These are phyloP conservation scores for Hepsetus odoe DNA, from an alignment of 2,113 vertebrate genomes.

Conservation along the genomic window DNA sequence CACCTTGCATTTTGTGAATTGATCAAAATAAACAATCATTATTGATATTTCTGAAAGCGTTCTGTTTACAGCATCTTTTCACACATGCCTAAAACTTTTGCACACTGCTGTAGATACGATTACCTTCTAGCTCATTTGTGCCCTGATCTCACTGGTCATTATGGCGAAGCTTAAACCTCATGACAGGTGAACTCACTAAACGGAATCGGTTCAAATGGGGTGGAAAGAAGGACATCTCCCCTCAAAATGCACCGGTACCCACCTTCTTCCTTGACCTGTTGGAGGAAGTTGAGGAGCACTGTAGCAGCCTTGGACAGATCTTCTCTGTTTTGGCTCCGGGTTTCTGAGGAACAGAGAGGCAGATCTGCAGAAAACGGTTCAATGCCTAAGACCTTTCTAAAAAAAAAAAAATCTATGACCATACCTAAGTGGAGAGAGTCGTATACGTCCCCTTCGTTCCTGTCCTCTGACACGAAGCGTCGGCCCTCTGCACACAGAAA, in stretches of 20 bases:
- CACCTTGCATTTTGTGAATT: too few species aligned
- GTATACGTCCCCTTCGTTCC: slow-evolving; percentile 80
- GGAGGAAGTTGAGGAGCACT: slow-evolving; percentile 79
- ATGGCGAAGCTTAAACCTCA: too few species aligned
- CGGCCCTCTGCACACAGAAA: slow-evolving; percentile 84
- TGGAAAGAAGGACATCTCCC: too few species aligned
- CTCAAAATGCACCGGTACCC: slow-evolving; percentile 35
- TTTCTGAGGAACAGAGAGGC: slow-evolving; percentile 73
- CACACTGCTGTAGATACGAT: too few species aligned
- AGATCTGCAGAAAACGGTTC: not conserved
- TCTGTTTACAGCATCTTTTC: too few species aligned
- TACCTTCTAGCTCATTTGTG: too few species aligned
- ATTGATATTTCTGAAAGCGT: too few species aligned
- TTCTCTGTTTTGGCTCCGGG: slow-evolving; percentile 80
- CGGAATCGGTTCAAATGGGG: too few species aligned
- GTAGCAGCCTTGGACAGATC: slow-evolving; percentile 81
- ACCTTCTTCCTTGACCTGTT: slow-evolving; percentile 81
- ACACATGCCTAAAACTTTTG: too few species aligned
- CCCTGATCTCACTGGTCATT: too few species aligned
- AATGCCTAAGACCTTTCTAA: not conserved
- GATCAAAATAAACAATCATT: too few species aligned
- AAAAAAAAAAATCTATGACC: not conserved
- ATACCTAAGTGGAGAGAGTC: slow-evolving; percentile 84
- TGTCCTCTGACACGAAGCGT: slow-evolving; percentile 86
- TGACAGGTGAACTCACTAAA: too few species aligned